Percentiles rank a stretch among this genome's conserved stretches.
These are phyloP conservation scores for Atopsyche davidsoni DNA, from an alignment of 1,140 invertebrate species.

Conservation along the genomic window DNA sequence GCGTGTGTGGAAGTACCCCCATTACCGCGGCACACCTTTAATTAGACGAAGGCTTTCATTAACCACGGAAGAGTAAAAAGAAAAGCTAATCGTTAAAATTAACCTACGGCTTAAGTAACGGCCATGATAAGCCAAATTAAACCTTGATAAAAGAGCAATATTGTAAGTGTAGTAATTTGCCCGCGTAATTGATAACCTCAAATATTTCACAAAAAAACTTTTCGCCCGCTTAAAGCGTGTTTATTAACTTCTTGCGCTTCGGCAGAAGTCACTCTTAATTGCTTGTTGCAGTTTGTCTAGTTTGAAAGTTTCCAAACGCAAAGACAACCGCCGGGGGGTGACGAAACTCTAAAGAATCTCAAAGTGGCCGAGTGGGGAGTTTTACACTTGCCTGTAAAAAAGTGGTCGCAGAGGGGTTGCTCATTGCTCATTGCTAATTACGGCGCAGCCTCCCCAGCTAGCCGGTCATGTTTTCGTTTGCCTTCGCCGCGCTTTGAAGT, in stretches of 20 bases:
- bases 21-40: slow-evolving; percentile 25
- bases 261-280: too few species aligned
- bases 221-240: too few species aligned
- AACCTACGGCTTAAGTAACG: slow-evolving; percentile 28
- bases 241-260: too few species aligned
- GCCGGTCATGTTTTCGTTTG: slow-evolving; percentile 11
- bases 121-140: slow-evolving; percentile 26
- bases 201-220: too few species aligned
- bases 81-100: slow-evolving; percentile 27
- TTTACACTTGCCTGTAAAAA: background rate
- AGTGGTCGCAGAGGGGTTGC: background rate
- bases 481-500: slow-evolving; percentile 22
- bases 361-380: too few species aligned
- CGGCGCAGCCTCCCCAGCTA: slow-evolving; percentile 11
- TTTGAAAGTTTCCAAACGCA: too few species aligned
- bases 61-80: slow-evolving; percentile 19
- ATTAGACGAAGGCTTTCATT: slow-evolving; percentile 28
- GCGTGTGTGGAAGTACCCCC: background rate
- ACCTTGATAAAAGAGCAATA: slow-evolving; percentile 8
- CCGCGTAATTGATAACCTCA: too few species aligned
- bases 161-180: slow-evolving; percentile 20
- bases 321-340: too few species aligned
- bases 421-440: slow-evolving; percentile 27
- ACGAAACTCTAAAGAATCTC: too few species aligned
- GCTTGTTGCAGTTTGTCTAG: background rate